Evolutionary conservation across 2,113 vertebrate genomes (phyloP).

Genomic region (Oxygymnocypris stewartii): DNA sequence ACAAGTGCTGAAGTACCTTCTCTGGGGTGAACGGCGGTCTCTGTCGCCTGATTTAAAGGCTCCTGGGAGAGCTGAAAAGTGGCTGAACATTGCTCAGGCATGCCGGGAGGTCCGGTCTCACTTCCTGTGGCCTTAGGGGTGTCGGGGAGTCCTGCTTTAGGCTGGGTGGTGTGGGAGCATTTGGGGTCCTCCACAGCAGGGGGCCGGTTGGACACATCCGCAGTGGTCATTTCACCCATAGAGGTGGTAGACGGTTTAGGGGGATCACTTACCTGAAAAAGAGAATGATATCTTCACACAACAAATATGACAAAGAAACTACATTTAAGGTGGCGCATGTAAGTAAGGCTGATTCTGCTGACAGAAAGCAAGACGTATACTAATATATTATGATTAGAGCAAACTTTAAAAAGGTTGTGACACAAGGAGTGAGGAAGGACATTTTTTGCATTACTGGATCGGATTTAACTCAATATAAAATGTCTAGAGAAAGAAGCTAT

Average conservation of each 20-base stretch:
- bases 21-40: constrained; percentile 65
- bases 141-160: constrained; percentile 72
- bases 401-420: neutral
- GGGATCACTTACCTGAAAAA: constrained; percentile 74
- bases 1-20: constrained; percentile 64
- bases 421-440: neutral
- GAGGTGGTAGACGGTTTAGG: constrained; percentile 66
- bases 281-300: constrained; percentile 3
- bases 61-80: constrained; percentile 43
- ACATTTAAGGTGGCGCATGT: neutral
- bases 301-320: neutral
- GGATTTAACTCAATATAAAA: neutral
- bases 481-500: neutral
- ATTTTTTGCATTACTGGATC: neutral
- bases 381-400: neutral
- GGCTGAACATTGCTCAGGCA: constrained; percentile 63
- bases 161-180: constrained; percentile 81
- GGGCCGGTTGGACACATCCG: constrained; percentile 82
- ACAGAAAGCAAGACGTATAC: neutral
- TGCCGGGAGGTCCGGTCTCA: constrained; percentile 73
- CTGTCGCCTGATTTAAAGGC: constrained; percentile 66
- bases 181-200: constrained; percentile 82
- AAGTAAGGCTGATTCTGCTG: neutral
- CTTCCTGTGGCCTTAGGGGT: constrained; percentile 56
- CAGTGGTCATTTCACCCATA: constrained; percentile 90